phyloP scores from a whole-genome alignment of 2,888 invertebrate species.

The Rotaria magnacalcarata region DNA sequence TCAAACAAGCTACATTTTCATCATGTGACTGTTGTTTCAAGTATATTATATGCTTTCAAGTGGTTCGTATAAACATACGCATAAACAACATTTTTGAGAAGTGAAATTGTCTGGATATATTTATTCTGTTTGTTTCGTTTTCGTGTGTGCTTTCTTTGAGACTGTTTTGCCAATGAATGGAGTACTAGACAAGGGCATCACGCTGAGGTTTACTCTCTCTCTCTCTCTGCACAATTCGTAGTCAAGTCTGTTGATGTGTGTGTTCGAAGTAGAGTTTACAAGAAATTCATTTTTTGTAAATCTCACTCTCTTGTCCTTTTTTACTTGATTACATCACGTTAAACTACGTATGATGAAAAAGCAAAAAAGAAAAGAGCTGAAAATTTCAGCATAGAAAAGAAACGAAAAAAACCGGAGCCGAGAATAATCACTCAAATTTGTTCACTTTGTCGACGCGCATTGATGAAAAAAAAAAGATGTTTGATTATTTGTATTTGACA shows the following conservation, averaged over 20 bases:
- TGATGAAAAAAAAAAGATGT: neutral
- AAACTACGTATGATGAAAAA: neutral
- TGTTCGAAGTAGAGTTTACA: neutral
- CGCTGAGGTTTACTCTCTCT: neutral
- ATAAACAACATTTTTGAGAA: neutral
- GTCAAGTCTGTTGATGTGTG: neutral
- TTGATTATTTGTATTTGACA: neutral
- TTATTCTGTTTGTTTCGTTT: slow-evolving; percentile 14
- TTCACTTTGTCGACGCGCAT: neutral
- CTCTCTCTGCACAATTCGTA: neutral
- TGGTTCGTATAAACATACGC: neutral
- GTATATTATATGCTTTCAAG: neutral
- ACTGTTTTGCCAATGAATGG: neutral
- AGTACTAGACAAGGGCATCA: neutral
- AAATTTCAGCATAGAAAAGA: too few relatives aligned
- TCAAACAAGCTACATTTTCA: neutral
- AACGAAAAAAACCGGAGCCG: too few relatives aligned
- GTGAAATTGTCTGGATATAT: neutral
- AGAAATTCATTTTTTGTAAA: neutral
- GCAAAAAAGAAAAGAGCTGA: too few relatives aligned
- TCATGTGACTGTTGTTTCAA: neutral
- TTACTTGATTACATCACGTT: neutral
- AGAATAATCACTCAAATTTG: neutral
- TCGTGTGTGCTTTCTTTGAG: neutral
- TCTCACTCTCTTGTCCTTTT: neutral